Evolutionary conservation across 1,140 invertebrate species (phyloP), one percentile per base, ranked within the genome.

Genomic region (Drosophila nannoptera): DNA sequence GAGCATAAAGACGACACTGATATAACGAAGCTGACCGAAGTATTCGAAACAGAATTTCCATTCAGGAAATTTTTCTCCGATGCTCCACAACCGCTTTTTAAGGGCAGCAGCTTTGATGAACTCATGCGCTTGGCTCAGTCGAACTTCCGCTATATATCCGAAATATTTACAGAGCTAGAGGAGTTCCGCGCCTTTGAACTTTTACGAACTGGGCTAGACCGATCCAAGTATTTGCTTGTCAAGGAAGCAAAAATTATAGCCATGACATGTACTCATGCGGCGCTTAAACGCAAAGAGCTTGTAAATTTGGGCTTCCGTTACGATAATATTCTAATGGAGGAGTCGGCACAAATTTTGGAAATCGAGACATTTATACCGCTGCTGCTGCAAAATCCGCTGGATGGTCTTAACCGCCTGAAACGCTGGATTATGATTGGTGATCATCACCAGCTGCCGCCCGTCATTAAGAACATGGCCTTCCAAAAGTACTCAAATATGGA

Each of bases 371-470:
- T 99, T 87, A 99, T 99, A 87, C 99, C 99, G 0, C 91, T 99
- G 7, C 91, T 99, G 0, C 91, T 99, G 22, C 98, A 99, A 90
- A 99, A 99, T 91, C 98, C 98, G 0, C 94, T 99, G 87, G 97
- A 99, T 88, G 98, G 98, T 2, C 94, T 94, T 45, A 99, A 98
- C 90, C 93, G 98, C 2, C 90, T 99, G 33, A 99, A 99, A 90
- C 93, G 99, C 9, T 99, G 99, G 98, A 99, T 99, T 55, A 99
- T 99, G 99, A 99, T 99, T 87, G 99, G 98, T 5, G 98, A 99
- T 91, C 99, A 99, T 90, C 97, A 99, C 90, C 99, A 99, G 90
- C 91, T 99, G 69, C 99, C 99, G 0, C 99, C 99, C 0, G 97
- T 99, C 7, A 99, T 99, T 38, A 99, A 99, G 90, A 99, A 99